A percentile compares a stretch with the other conserved stretches of the same genome.
These are phyloP conservation scores for Drosophila putrida DNA, from an alignment of 2,888 invertebrate genomes.

Conservation along the genomic window DNA sequence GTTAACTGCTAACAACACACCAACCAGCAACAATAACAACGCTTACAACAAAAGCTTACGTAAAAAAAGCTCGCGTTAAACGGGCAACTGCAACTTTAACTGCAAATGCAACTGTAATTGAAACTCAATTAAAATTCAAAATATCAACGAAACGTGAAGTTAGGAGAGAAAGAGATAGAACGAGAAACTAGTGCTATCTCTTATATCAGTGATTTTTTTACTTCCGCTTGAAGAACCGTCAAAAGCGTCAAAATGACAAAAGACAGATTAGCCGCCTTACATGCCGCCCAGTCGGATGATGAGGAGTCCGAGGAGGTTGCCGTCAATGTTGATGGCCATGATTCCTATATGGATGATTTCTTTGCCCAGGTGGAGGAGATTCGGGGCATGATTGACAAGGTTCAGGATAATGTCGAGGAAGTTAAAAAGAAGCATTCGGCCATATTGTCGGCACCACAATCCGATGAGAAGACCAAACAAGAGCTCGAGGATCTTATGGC, in stretches of 20 bases:
- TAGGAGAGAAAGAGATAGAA: conserved; percentile 1
- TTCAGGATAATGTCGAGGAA: conserved; percentile 99
- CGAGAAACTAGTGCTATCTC: conserved; percentile 1
- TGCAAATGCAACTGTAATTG: conserved; percentile 21
- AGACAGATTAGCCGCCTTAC: conserved; percentile 98
- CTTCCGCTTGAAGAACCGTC: conserved; percentile 40
- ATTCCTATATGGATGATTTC: conserved; percentile 99
- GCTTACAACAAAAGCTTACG: conserved; percentile 65
- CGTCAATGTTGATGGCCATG: conserved; percentile 96
- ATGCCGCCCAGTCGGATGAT: conserved; percentile 99
- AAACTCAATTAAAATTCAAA: conserved; percentile 18
- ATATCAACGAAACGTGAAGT: conserved; percentile 6
- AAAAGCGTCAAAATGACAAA: conserved; percentile 90
- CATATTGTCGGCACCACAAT: conserved; percentile 98
- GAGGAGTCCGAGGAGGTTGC: conserved; percentile 98
- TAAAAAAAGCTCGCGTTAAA: conserved; percentile 43
- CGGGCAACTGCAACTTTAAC: conserved; percentile 36
- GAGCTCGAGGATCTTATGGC: conserved; percentile 99
- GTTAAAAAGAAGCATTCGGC: conserved; percentile 99
- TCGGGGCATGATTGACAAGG: conserved; percentile 99
- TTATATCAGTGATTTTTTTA: conserved; percentile 3
- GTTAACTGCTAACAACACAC: conserved; percentile 39
- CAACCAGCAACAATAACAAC: conserved; percentile 33
- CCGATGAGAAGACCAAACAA: conserved; percentile 99
- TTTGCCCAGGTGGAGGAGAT: conserved; percentile 99